A percentile compares a stretch with the other conserved stretches of the same genome.
phyloP scores from a whole-genome alignment of 2,888 invertebrate species.

The Spilarctia lutea region DNA sequence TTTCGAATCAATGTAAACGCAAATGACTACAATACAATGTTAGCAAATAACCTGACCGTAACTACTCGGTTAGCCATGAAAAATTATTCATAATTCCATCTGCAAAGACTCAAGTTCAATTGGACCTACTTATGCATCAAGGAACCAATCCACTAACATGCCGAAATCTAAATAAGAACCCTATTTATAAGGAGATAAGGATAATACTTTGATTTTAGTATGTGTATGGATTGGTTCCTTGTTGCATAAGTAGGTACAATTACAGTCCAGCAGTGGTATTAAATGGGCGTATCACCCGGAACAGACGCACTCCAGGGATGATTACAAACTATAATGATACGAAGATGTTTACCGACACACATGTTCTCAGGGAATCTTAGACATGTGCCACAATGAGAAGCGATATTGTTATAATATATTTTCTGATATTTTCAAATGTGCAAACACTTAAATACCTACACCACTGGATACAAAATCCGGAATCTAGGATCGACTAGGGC shows the following conservation, averaged over 20 bases:
- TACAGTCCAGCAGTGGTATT: conserved; percentile 5
- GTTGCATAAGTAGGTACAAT: no score
- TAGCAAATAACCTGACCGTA: not conserved
- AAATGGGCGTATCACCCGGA: conserved; percentile 25
- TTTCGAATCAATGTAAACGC: not conserved
- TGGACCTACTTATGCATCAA: no score
- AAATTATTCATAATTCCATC: conserved; percentile 13
- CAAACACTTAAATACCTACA: no score
- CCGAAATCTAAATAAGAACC: no score
- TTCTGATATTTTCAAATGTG: not conserved
- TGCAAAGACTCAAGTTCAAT: conserved; percentile 12
- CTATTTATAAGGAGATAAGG: no score
- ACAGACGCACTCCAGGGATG: conserved; percentile 38
- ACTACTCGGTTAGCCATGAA: not conserved
- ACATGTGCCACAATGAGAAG: conserved; percentile 11
- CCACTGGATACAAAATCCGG: no score
- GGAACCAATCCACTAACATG: no score
- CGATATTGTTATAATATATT: not conserved
- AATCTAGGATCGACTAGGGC: no score
- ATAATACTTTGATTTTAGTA: no score
- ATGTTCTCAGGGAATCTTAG: conserved; percentile 32
- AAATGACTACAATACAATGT: not conserved
- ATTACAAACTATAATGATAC: conserved; percentile 56
- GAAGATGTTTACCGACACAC: conserved; percentile 51
- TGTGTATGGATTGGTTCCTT: no score